phyloP scores from a whole-genome alignment of 2,113 vertebrate species.

The Polypterus bichir region DNA sequence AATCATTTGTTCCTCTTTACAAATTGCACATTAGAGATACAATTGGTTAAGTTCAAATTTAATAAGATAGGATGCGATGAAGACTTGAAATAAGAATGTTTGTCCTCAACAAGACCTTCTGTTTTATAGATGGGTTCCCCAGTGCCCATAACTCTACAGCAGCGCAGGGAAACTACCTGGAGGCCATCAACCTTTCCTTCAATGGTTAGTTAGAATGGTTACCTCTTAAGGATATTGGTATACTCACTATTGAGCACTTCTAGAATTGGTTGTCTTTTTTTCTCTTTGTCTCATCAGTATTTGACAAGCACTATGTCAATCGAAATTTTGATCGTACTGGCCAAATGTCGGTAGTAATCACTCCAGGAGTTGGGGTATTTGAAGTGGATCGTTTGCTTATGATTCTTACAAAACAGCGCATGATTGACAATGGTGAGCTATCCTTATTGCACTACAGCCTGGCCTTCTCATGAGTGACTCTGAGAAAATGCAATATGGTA shows the following conservation, averaged over 20 bases:
- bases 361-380: slow-evolving; percentile 85
- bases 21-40: too few species aligned
- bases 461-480: too few species aligned
- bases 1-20: too few species aligned
- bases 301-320: slow-evolving; percentile 98
- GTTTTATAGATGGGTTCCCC: slow-evolving; percentile 72
- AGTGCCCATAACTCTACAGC: slow-evolving; percentile 84
- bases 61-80: too few species aligned
- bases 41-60: too few species aligned
- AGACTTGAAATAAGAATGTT: too few species aligned
- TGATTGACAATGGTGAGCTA: slow-evolving; percentile 89
- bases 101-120: neutral
- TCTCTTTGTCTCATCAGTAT: slow-evolving; percentile 50
- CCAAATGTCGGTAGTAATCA: slow-evolving; percentile 97
- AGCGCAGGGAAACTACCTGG: slow-evolving; percentile 90
- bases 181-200: slow-evolving; percentile 95
- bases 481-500: too few species aligned
- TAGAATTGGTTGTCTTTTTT: too few species aligned
- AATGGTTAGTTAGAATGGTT: slow-evolving; percentile 61
- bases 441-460: neutral
- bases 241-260: too few species aligned
- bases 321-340: slow-evolving; percentile 94
- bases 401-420: slow-evolving; percentile 95
- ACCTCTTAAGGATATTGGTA: neutral
- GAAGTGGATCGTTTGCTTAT: slow-evolving; percentile 93